Conservation (phyloP, 2,113 vertebrate species). For the Pardalotus punctatus region DNA sequence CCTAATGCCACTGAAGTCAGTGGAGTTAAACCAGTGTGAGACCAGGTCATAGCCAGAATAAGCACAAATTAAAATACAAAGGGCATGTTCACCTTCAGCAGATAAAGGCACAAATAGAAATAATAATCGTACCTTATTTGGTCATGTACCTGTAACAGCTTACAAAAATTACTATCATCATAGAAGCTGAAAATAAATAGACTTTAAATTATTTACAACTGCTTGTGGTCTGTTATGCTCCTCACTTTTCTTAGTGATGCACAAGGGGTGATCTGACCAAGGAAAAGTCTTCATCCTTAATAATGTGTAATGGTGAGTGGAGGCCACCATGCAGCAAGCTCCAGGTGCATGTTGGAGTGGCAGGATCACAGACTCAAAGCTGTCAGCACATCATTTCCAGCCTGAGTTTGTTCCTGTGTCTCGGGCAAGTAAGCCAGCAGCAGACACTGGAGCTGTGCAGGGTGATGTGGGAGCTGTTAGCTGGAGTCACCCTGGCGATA, state of each 20-base stretch:
- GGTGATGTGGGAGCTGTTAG: not conserved
- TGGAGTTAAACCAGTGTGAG: not conserved
- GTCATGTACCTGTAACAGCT: not conserved
- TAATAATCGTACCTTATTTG: not conserved
- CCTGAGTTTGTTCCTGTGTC: not conserved
- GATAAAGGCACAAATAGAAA: not conserved
- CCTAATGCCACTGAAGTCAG: not conserved
- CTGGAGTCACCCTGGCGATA: not conserved
- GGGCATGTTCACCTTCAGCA: not conserved
- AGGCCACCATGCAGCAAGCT: not conserved
- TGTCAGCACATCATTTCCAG: not conserved
- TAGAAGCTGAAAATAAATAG: not conserved
- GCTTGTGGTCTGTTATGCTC: not conserved
- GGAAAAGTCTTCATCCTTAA: not conserved
- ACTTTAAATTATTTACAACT: not conserved
- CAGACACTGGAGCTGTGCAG: not conserved
- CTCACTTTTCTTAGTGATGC: not conserved
- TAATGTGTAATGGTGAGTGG: not conserved
- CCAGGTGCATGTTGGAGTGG: not conserved
- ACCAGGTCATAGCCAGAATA: not conserved
- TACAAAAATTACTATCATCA: not conserved
- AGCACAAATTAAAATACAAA: not conserved
- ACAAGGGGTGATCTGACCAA: not conserved
- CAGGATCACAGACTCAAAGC: not conserved
- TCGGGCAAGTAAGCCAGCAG: rapidly evolving